Evolutionary conservation across 2,113 vertebrate species (phyloP).

Genomic region (Riparia riparia): DNA sequence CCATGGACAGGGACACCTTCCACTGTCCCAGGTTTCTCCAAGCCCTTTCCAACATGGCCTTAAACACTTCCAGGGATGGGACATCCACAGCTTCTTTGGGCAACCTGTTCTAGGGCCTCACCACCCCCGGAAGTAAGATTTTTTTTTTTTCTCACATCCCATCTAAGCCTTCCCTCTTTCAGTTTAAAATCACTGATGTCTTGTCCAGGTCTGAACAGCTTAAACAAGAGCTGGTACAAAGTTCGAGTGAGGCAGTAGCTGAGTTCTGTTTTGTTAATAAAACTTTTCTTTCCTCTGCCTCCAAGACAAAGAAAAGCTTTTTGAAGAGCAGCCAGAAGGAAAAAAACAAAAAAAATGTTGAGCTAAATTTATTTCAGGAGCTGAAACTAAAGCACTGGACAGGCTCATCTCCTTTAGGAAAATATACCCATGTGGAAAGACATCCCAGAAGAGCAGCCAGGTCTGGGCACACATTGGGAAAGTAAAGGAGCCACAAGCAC

Average conservation of each 20-base stretch:
- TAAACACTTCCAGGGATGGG: accelerated
- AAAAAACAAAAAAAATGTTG: neutral
- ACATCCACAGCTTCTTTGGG: neutral
- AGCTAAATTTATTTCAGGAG: neutral
- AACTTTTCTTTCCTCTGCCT: neutral
- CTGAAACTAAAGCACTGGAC: neutral
- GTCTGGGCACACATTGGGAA: neutral
- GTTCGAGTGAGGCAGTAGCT: accelerated
- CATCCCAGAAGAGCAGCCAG: neutral
- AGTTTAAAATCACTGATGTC: neutral
- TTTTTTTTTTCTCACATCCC: neutral
- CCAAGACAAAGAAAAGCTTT: neutral
- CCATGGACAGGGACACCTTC: neutral
- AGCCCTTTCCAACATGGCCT: accelerated
- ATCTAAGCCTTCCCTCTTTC: neutral
- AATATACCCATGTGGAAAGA: neutral
- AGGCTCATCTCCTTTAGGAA: neutral
- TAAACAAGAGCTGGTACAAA: neutral
- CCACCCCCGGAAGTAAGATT: too few relatives aligned
- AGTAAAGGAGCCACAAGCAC: neutral
- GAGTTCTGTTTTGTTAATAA: neutral
- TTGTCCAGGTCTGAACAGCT: neutral
- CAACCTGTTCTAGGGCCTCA: accelerated
- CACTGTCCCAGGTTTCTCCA: accelerated
- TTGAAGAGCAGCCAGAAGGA: neutral